phyloP scores from a whole-genome alignment of 2,888 invertebrate species.

The Oscheius sp. region DNA sequence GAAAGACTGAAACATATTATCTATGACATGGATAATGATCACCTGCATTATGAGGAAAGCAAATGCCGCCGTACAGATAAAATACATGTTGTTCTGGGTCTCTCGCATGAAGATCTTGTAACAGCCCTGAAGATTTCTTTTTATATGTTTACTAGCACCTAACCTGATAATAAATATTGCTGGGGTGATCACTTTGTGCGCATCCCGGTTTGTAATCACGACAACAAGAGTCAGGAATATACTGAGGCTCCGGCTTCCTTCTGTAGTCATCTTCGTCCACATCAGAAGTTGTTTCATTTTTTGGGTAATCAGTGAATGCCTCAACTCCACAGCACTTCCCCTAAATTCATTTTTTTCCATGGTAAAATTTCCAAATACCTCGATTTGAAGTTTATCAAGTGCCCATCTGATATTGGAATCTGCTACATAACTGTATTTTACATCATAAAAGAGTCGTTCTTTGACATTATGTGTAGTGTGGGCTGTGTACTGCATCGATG shows the following conservation, averaged over 20 bases:
- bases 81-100: conserved; percentile 40
- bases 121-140: conserved; percentile 35
- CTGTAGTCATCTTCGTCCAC: conserved; percentile 29
- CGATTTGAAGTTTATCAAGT: conserved; percentile 18
- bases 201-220: conserved; percentile 36
- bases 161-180: conserved; percentile 46
- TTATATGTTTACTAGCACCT: neutral
- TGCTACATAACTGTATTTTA: neutral
- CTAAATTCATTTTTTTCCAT: conserved; percentile 16
- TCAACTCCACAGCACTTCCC: conserved; percentile 46
- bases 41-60: conserved; percentile 32
- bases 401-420: conserved; percentile 5
- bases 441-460: neutral
- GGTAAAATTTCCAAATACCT: neutral
- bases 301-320: conserved; percentile 43
- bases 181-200: conserved; percentile 43
- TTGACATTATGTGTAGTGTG: conserved; percentile 1
- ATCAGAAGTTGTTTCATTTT: conserved; percentile 28
- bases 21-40: conserved; percentile 14
- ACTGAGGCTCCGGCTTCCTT: conserved; percentile 30
- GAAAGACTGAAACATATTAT: neutral
- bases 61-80: conserved; percentile 37
- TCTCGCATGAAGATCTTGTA: conserved; percentile 35
- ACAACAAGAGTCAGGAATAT: conserved; percentile 50
- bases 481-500: conserved; percentile 1